These are phyloP conservation scores for Sebastes hopkinsi DNA, from an alignment of 2,797 vertebrate genomes.

Conservation along the genomic window DNA sequence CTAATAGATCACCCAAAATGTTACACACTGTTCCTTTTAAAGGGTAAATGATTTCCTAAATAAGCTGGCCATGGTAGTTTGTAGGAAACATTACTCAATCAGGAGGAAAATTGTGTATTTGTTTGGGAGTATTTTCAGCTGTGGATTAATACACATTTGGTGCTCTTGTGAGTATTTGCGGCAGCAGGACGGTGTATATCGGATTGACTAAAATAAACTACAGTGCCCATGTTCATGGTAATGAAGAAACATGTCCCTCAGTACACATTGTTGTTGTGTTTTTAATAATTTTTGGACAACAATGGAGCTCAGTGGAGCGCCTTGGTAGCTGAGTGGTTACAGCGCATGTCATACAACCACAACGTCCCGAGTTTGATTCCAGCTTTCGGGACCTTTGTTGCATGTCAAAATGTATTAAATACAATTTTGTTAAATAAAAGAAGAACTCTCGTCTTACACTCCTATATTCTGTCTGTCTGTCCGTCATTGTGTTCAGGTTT, in stretches of 20 bases:
- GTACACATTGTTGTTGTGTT: too few species aligned
- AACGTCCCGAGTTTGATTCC: too few species aligned
- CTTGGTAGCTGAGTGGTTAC: background rate
- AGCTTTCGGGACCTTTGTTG: too few species aligned
- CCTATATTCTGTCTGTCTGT: background rate
- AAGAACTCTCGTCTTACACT: background rate
- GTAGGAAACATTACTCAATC: background rate
- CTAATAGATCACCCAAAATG: too few species aligned
- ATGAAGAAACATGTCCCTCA: background rate
- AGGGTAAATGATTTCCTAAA: background rate
- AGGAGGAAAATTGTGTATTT: background rate
- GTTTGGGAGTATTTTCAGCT: background rate
- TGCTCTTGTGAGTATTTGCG: background rate
- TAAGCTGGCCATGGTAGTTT: background rate
- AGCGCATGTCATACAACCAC: too few species aligned
- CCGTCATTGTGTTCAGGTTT: constrained; percentile 82
- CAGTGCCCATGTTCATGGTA: background rate
- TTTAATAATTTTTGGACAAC: background rate
- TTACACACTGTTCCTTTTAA: too few species aligned
- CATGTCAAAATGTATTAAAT: too few species aligned
- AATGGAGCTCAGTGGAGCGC: background rate
- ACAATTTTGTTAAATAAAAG: too few species aligned
- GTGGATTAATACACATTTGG: background rate
- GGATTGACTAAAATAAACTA: background rate
- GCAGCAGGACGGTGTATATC: background rate